Conservation (phyloP, 1,140 invertebrate species). For the Drosophila serrata region DNA sequence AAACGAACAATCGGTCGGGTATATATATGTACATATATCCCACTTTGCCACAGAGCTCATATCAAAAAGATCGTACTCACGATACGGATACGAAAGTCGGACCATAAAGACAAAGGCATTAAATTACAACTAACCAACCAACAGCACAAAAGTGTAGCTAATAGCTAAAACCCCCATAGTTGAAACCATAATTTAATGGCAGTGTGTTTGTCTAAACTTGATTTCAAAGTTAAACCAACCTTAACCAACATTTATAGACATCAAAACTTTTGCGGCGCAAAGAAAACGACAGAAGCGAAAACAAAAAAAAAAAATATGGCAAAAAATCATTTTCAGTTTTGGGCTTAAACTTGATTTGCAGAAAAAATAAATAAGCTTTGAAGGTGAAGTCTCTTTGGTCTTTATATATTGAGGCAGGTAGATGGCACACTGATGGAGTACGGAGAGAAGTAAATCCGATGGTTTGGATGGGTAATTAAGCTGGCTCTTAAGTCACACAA, state of each 20-base stretch:
- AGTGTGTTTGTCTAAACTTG: conserved; percentile 67
- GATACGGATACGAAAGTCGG: conserved; percentile 54
- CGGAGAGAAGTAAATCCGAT: conserved; percentile 36
- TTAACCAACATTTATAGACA: conserved; percentile 81
- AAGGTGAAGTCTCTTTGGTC: conserved; percentile 60
- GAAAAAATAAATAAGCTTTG: conserved; percentile 45
- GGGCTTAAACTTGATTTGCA: conserved; percentile 79
- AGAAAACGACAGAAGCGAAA: conserved; percentile 41
- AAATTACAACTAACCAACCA: conserved; percentile 54
- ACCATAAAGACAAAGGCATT: conserved; percentile 70
- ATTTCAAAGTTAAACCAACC: conserved; percentile 82
- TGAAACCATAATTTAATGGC: conserved; percentile 46
- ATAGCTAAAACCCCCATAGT: conserved; percentile 26
- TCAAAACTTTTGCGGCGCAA: conserved; percentile 63
- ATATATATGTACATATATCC: too few species aligned
- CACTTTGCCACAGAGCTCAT: conserved; percentile 20
- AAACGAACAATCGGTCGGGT: conserved; percentile 36
- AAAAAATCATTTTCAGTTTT: conserved; percentile 51
- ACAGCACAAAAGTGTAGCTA: conserved; percentile 50
- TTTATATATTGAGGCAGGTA: conserved; percentile 69
- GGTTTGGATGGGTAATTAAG: conserved; percentile 50
- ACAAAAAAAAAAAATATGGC: conserved; percentile 43
- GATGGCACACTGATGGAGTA: conserved; percentile 14
- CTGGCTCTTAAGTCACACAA: conserved; percentile 18
- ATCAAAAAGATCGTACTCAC: conserved; percentile 47